Percentiles rank a stretch among this genome's conserved stretches.
Evolutionary conservation across 2,797 vertebrate genomes (phyloP).

Genomic region (Valencia hispanica): DNA sequence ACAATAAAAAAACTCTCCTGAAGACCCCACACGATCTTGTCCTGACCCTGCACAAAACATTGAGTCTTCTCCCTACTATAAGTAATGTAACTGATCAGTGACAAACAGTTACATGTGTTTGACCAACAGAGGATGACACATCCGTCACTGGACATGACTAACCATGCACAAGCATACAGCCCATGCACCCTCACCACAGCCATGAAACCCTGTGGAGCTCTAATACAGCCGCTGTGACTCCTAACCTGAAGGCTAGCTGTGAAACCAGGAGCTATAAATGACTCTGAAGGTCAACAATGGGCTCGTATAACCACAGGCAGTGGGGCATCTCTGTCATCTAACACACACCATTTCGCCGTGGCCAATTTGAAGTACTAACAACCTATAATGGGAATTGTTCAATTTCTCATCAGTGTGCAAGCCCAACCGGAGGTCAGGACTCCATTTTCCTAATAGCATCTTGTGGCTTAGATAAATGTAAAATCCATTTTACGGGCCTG

Average conservation of each 20-base stretch:
- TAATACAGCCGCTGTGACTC: constrained; percentile 19
- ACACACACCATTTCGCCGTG: constrained; percentile 21
- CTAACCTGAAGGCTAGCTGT: constrained; percentile 30
- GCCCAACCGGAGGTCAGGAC: constrained; percentile 28
- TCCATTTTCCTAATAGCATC: constrained; percentile 8
- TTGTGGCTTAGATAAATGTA: constrained; percentile 9
- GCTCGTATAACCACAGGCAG: constrained; percentile 23
- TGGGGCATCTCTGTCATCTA: constrained; percentile 15
- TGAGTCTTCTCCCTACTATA: constrained; percentile 7
- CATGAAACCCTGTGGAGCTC: constrained; percentile 5
- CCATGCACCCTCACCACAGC: not conserved
- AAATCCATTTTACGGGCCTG: constrained; percentile 16
- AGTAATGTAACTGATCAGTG: constrained; percentile 22
- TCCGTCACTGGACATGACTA: not conserved
- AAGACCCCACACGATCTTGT: not conserved
- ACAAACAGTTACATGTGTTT: constrained; percentile 16
- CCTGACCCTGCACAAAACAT: not conserved
- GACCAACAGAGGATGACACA: constrained; percentile 33
- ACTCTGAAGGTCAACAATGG: constrained; percentile 42
- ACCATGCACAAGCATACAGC: not conserved
- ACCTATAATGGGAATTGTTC: constrained; percentile 33
- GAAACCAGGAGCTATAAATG: constrained; percentile 27
- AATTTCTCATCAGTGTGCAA: constrained; percentile 36
- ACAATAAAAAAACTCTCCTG: not conserved
- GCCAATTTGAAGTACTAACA: constrained; percentile 44